A percentile compares a stretch with the other conserved stretches of the same genome.
Conservation (phyloP, 2,797 vertebrate species). For the Oreortyx pictus region DNA sequence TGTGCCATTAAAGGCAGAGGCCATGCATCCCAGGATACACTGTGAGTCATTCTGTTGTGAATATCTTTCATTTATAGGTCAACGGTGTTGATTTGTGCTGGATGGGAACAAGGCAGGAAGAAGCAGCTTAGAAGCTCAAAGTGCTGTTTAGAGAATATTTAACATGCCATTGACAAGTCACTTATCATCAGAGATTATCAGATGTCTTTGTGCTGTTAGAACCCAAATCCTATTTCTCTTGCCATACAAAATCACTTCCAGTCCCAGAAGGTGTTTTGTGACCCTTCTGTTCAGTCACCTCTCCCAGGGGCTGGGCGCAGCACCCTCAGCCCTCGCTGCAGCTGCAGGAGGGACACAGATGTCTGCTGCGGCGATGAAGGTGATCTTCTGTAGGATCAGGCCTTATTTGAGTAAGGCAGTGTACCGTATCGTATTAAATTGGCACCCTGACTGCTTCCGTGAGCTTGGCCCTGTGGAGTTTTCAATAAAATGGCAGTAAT, state of each 20-base stretch:
- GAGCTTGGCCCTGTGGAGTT: conserved; percentile 37
- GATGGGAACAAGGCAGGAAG: background rate
- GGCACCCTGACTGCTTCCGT: conserved; percentile 48
- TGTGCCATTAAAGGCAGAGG: background rate
- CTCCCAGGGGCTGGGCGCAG: background rate
- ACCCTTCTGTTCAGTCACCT: background rate
- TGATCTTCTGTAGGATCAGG: conserved; percentile 43
- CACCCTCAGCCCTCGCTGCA: background rate
- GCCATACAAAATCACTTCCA: background rate
- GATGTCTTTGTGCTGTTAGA: background rate
- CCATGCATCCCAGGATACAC: background rate
- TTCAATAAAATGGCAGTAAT: conserved; percentile 57
- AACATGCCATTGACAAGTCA: background rate
- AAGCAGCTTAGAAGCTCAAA: background rate
- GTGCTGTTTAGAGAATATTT: background rate
- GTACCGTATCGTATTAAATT: conserved; percentile 27
- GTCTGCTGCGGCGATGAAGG: conserved; percentile 41
- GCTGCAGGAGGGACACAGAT: background rate
- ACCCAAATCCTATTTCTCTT: background rate
- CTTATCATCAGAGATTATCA: background rate
- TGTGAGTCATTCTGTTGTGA: background rate
- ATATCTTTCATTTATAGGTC: conserved; percentile 13
- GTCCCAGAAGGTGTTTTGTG: background rate
- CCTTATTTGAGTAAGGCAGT: conserved; percentile 28
- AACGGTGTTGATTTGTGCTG: conserved; percentile 23